Evolutionary conservation across 2,113 vertebrate genomes (phyloP), one percentile per base, ranked within the genome.

Genomic region (Cynocephalus volans): DNA sequence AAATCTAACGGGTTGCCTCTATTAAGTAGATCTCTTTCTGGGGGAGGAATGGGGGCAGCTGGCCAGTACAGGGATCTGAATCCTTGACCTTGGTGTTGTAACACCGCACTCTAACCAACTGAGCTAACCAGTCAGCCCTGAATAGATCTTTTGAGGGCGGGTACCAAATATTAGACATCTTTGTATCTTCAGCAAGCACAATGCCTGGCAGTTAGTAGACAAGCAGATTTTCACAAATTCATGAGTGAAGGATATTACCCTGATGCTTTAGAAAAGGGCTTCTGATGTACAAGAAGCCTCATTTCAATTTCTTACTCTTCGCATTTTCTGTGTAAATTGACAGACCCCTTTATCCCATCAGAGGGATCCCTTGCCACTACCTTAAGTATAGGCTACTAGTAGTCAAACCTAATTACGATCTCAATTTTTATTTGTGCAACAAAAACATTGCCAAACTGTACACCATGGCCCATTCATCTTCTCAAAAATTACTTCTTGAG

Each of bases 221-320:
- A 80, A 31, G 19, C 23, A 92, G 45, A 90, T 90, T 62, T 92
- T 89, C 56, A 45, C 31, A 60, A 92, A 45, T 67, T 90, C 33
- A 28, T 67, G 36, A 94, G 70, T 89, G 8, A 65, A 72, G 6
- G 70, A 28, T 90, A 54, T 90, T 86, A 67, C 28, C 67, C 69
- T 81, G 50, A 79, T 77, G 12, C 28, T 94, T 94, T 90, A 67
- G 23, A 76, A 24, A 75, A 80, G 26, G 41, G 23, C 54, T n/a
- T 48, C 36, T 70, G 8, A 72, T 79, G 4, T 28, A 31, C 4
- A 18, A 86, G 48, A 90, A 82, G 8, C 26, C 26, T 41, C 4
- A 64, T 81, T 70, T 85, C 13, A 88, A 5, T 48, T 11, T 65
- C 8, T 56, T 8, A 60, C 8, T 19, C 12, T 65, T 86, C 52